Percentiles rank a stretch among this genome's conserved stretches.
phyloP scores from a whole-genome alignment of 2,113 vertebrate species.

The Microtus ochrogaster region DNA sequence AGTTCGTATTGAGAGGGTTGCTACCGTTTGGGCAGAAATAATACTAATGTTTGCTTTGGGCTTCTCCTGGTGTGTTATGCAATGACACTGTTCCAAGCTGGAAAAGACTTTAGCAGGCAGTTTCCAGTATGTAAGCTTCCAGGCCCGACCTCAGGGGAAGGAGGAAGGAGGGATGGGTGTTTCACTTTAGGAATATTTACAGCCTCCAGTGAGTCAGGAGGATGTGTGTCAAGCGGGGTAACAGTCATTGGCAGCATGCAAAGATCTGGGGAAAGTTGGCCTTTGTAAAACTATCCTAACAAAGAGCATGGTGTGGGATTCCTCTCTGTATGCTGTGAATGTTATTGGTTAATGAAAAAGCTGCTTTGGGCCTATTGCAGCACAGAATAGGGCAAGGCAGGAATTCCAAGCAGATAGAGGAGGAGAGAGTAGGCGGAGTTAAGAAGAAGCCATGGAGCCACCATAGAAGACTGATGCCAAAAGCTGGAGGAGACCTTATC shows the following conservation, averaged over 20 bases:
- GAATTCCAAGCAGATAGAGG: too few relatives aligned
- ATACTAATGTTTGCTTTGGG: background rate
- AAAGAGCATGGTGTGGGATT: background rate
- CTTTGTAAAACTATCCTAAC: constrained; percentile 78
- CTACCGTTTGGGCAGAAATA: constrained; percentile 56
- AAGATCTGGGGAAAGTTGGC: constrained; percentile 73
- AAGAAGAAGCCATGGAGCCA: too few relatives aligned
- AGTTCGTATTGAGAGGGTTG: constrained; percentile 5
- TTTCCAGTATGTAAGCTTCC: constrained; percentile 40
- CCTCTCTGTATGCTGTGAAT: too few relatives aligned
- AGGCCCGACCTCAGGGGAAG: background rate
- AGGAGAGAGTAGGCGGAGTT: too few relatives aligned
- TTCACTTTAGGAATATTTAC: constrained; percentile 5
- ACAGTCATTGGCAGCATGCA: constrained; percentile 3
- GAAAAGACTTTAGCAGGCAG: constrained; percentile 58
- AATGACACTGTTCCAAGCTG: background rate
- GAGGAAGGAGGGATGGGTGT: background rate
- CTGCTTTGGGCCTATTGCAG: too few relatives aligned
- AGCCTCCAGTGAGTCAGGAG: constrained; percentile 42
- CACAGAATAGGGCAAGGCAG: too few relatives aligned
- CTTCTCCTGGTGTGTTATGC: background rate
- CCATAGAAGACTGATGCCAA: too few relatives aligned
- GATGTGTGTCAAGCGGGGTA: background rate
- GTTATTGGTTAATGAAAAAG: too few relatives aligned
- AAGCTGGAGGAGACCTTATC: too few relatives aligned